phyloP scores from a whole-genome alignment of 2,797 vertebrate genomes.

The Chelon labrosus region DNA sequence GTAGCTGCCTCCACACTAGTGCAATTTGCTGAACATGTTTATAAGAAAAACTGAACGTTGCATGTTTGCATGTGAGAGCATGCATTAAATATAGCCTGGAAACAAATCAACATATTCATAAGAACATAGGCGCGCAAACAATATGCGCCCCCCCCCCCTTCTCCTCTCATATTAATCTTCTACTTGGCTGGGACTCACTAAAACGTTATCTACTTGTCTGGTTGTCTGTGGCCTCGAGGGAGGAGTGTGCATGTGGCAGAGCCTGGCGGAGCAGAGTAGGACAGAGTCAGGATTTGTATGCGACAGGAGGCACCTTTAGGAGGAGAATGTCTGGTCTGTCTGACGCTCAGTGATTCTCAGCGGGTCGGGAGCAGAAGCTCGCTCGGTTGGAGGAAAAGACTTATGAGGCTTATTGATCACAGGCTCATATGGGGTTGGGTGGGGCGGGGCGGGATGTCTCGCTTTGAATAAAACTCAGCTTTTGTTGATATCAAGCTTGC shows the following conservation, averaged over 20 bases:
- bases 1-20: constrained; percentile 53
- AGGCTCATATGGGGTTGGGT: constrained; percentile 27
- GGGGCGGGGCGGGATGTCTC: background rate
- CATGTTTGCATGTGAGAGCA: constrained; percentile 30
- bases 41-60: constrained; percentile 52
- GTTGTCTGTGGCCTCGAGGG: constrained; percentile 50
- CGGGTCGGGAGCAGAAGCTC: constrained; percentile 55
- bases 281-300: constrained; percentile 69
- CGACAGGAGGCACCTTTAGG: constrained; percentile 63
- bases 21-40: constrained; percentile 65
- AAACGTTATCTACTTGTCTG: constrained; percentile 63
- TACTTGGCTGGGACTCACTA: constrained; percentile 50
- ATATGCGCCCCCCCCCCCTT: constrained; percentile 10
- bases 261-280: constrained; percentile 34
- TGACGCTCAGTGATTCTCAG: constrained; percentile 70
- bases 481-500: constrained; percentile 45
- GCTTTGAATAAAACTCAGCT: constrained; percentile 38
- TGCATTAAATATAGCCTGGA: constrained; percentile 49
- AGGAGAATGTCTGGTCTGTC: constrained; percentile 69
- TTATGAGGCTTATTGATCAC: constrained; percentile 77
- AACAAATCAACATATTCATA: constrained; percentile 41
- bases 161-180: constrained; percentile 50
- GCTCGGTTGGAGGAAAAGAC: constrained; percentile 66
- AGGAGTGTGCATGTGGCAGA: constrained; percentile 49
- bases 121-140: constrained; percentile 32